A percentile compares a stretch with the other conserved stretches of the same genome.
phyloP scores from a whole-genome alignment of 2,113 vertebrate species.

The Tyto alba region DNA sequence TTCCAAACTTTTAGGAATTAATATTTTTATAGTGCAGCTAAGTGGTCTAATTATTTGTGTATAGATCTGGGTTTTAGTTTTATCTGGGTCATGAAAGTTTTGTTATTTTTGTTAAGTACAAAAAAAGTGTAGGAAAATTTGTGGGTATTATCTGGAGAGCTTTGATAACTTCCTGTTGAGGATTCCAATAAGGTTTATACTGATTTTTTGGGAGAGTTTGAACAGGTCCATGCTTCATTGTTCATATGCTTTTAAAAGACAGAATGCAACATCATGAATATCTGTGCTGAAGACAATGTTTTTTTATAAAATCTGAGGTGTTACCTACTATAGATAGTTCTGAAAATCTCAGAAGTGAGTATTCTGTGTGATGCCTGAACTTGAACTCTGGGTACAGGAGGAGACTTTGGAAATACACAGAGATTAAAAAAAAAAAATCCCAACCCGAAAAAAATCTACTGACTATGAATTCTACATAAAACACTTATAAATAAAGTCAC shows the following conservation, averaged over 20 bases:
- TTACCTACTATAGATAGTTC: neutral
- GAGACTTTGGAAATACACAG: neutral
- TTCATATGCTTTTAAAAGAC: neutral
- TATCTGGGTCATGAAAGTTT: neutral
- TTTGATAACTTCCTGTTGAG: neutral
- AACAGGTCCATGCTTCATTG: neutral
- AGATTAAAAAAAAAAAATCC: neutral
- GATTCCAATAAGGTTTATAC: neutral
- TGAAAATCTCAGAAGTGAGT: neutral
- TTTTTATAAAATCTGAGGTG: neutral
- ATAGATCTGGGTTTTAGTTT: neutral
- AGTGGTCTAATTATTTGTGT: neutral
- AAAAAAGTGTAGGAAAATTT: neutral
- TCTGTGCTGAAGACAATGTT: neutral
- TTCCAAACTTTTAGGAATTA: neutral
- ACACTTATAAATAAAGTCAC: constrained; percentile 14
- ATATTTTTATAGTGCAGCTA: neutral
- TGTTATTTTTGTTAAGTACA: neutral
- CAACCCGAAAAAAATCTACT: neutral
- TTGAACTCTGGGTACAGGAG: neutral
- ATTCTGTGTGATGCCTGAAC: neutral
- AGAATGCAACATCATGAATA: neutral
- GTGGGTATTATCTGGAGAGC: neutral
- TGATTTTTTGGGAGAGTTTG: neutral
- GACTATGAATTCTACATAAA: neutral